These are phyloP conservation scores for Monodelphis domestica DNA, from an alignment of 2,797 vertebrate genomes.

Conservation along the genomic window DNA sequence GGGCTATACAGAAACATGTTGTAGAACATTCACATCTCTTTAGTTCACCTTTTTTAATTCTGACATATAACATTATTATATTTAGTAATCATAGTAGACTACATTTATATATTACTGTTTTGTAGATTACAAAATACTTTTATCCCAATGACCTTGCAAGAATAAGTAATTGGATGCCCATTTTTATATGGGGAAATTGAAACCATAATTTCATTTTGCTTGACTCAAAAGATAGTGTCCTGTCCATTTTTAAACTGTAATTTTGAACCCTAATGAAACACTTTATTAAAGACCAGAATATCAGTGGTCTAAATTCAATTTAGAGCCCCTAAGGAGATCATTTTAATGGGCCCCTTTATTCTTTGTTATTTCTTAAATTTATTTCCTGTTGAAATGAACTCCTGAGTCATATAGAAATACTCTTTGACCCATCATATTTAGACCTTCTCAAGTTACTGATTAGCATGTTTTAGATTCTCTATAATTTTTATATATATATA, in stretches of 20 bases:
- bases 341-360: not conserved
- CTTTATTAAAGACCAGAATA: not conserved
- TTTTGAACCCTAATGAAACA: not conserved
- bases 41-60: slow-evolving; percentile 35
- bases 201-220: not conserved
- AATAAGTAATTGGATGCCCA: not conserved
- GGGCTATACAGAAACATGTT: not conserved
- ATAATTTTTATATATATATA: too few species aligned
- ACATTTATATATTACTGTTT: not conserved
- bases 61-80: slow-evolving; percentile 6
- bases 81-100: not conserved
- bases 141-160: not conserved
- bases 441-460: not conserved
- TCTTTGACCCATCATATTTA: not conserved
- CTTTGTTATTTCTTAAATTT: not conserved
- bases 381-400: not conserved
- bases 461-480: slow-evolving; percentile 4
- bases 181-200: not conserved
- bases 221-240: not conserved
- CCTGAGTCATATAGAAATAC: not conserved
- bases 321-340: slow-evolving; percentile 4
- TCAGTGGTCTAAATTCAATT: not conserved
- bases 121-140: not conserved
- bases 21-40: slow-evolving; percentile 4
- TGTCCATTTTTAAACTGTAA: not conserved